phyloP scores from a whole-genome alignment of 2,797 vertebrate species.

The Kryptopterus vitreolus region DNA sequence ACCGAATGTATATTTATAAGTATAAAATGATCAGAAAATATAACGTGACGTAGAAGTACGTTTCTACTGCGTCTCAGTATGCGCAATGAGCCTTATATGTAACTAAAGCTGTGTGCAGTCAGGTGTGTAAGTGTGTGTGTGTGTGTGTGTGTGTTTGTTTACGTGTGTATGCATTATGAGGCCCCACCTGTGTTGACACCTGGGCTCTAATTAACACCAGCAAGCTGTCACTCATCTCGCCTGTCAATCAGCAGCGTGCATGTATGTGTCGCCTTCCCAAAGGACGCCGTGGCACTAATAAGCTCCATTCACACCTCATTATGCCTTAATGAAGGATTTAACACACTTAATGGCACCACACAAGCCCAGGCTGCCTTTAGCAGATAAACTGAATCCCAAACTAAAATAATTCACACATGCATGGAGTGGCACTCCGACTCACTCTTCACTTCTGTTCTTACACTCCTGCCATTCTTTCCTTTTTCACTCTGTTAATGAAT shows the following conservation, averaged over 20 bases:
- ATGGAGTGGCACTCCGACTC: neutral
- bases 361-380: conserved; percentile 28
- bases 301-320: conserved; percentile 53
- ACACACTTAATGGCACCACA: conserved; percentile 40
- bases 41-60: no score
- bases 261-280: conserved; percentile 33
- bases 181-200: conserved; percentile 50
- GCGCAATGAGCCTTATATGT: conserved; percentile 29
- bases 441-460: neutral
- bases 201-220: conserved; percentile 52
- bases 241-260: conserved; percentile 51
- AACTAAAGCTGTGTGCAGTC: neutral
- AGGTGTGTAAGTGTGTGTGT: neutral
- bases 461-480: neutral
- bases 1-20: no score
- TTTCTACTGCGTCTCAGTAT: no score
- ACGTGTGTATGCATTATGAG: no score
- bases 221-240: conserved; percentile 55
- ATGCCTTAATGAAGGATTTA: conserved; percentile 54
- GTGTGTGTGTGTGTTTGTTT: conserved; percentile 17
- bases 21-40: no score
- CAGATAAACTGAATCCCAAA: neutral
- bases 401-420: conserved; percentile 19
- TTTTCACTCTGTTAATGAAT: neutral
- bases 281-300: conserved; percentile 38